A percentile compares a stretch with the other conserved stretches of the same genome.
These are phyloP conservation scores for Wiebesia pumilae DNA, from an alignment of 1,140 invertebrate species.

Conservation along the genomic window DNA sequence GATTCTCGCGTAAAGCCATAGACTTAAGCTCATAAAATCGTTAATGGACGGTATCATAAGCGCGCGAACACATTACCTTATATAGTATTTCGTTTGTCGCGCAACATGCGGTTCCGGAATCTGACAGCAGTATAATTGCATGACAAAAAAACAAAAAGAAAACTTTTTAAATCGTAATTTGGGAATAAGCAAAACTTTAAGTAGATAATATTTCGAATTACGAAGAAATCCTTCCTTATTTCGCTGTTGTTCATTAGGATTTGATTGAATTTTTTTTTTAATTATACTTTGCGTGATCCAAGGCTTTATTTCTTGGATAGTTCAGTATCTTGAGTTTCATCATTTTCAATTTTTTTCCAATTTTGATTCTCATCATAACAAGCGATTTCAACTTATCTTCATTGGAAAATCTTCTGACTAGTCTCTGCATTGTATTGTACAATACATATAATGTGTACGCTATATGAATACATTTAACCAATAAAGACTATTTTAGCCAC, in stretches of 20 bases:
- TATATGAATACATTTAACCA: neutral
- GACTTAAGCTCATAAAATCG: constrained; percentile 1
- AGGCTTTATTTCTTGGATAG: neutral
- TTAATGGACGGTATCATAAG: neutral
- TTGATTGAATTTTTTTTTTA: neutral
- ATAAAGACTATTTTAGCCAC: neutral
- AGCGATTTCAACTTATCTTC: neutral
- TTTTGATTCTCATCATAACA: neutral
- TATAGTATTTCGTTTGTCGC: neutral
- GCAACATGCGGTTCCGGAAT: neutral
- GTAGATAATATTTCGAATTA: neutral
- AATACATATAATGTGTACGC: neutral
- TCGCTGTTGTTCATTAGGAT: neutral
- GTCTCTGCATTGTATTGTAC: neutral
- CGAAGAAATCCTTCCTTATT: neutral
- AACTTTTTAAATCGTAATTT: neutral
- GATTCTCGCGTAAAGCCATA: neutral
- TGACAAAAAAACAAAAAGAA: no score
- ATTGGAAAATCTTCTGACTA: neutral
- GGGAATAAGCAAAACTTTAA: neutral
- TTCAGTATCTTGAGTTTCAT: neutral
- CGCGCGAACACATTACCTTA: neutral
- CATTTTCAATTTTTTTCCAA: neutral
- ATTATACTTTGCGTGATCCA: neutral
- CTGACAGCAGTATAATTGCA: neutral